Evolutionary conservation across 2,797 vertebrate species (phyloP), one percentile per base, ranked within the genome.

Genomic region (Pipistrellus pygmaeus): DNA sequence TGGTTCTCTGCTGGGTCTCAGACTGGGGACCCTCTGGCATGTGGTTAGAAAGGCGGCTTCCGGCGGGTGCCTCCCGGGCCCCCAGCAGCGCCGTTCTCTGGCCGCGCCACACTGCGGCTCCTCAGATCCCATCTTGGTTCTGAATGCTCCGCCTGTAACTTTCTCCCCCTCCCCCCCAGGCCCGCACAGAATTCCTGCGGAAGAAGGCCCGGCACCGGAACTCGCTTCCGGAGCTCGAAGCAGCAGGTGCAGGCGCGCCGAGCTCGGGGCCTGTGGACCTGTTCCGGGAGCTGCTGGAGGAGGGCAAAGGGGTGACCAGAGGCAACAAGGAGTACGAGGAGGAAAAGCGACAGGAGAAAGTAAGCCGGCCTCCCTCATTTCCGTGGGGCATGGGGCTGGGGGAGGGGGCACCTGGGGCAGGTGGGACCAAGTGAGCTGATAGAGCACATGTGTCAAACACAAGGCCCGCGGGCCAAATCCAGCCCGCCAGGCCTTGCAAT

Each of bases 321-420:
- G 98, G 99, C 68, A 99, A 99, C 48, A 98, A 97, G 76, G 99
- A 99, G 48, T 99, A 99, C 3, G 98, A 99, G n/a, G 98, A 98
- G 86, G 99, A 99, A 82, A 99, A 99, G 96, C 98, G 98, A 25
- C 98, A 98, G 14, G 99, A 99, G 95, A 98, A 98, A 98, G 99
- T 99, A 86, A 97, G 48, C 11, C 7, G 44, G 53, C 17, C 14
- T 14, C 7, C 17, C 14, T 14, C 7, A 30, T 15, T 25, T 32
- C 98, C 30, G 21, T 78, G 7, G 25, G 35, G 23, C 57, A 11
- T 10, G 17, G 15, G 57, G 80, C 35, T 97, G 62, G 98, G 75
- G 20, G 71, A 6, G 62, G 17, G 98, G 15, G 60, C 41, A 5
- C 9, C 23, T 13, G 8, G 46, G 25, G 11, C 13, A 55, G 11